These are phyloP conservation scores for Papilio dardanus DNA, from an alignment of 1,140 invertebrate genomes.

Conservation along the genomic window DNA sequence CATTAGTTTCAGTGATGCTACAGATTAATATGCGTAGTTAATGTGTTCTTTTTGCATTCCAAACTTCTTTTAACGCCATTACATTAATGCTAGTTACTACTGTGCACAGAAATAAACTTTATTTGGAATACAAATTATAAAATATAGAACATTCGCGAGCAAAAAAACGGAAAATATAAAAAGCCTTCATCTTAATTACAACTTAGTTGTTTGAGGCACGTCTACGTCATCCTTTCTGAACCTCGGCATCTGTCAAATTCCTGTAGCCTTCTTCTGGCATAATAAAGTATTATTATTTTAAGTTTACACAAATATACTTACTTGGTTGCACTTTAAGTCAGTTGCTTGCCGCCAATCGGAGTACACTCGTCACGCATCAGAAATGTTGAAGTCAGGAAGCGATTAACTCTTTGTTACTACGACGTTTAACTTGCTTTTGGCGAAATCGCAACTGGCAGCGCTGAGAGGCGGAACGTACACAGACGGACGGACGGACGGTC, in stretches of 20 bases:
- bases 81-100: neutral
- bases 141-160: neutral
- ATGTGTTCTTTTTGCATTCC: neutral
- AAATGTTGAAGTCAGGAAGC: constrained; percentile 21
- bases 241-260: neutral
- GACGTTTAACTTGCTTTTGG: constrained; percentile 31
- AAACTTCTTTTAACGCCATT: neutral
- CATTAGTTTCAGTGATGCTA: constrained; percentile 29
- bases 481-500: constrained; percentile 16
- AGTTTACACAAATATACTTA: neutral
- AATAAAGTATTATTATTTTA: neutral
- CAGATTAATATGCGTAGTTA: constrained; percentile 25
- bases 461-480: constrained; percentile 24
- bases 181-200: too few relatives aligned
- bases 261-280: neutral
- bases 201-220: too few relatives aligned
- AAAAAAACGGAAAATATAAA: neutral
- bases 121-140: too few relatives aligned
- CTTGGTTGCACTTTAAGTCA: neutral
- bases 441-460: neutral
- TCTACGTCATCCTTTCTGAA: too few relatives aligned
- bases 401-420: constrained; percentile 28
- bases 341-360: neutral
- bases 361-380: neutral
- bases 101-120: neutral